phyloP scores from a whole-genome alignment of 1,140 invertebrate genomes.

The Drosophila mauritiana region DNA sequence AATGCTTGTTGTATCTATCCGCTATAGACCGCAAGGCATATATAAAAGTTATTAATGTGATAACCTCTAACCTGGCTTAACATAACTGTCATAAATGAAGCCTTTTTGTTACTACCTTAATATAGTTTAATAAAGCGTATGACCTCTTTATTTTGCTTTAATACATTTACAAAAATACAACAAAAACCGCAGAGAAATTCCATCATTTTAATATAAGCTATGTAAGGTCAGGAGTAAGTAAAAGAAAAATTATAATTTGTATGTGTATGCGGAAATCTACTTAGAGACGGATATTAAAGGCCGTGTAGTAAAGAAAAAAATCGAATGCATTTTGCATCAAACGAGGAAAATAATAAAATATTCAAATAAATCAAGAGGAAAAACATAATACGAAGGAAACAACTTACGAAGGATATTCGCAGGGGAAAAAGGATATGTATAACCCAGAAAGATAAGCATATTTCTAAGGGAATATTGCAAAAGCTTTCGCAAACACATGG shows the following conservation, averaged over 20 bases:
- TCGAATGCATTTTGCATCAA: conserved; percentile 40
- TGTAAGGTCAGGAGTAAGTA: conserved; percentile 7
- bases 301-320: background rate
- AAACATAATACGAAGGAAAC: background rate
- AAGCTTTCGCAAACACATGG: conserved; percentile 4
- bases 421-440: background rate
- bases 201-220: background rate
- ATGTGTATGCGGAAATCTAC: background rate
- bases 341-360: conserved; percentile 46
- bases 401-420: conserved; percentile 3
- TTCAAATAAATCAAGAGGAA: conserved; percentile 51
- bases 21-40: too few species aligned
- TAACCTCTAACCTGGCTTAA: too few species aligned
- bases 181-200: too few species aligned
- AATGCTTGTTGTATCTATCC: background rate
- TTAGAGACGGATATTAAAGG: conserved; percentile 10
- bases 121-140: too few species aligned
- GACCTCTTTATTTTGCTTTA: too few species aligned
- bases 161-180: too few species aligned
- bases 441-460: conserved; percentile 14
- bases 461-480: conserved; percentile 25
- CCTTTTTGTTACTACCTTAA: too few species aligned
- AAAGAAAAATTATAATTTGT: conserved; percentile 1
- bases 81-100: too few species aligned
- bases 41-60: too few species aligned